Percentiles rank a stretch among this genome's conserved stretches.
These are phyloP conservation scores for Ferdinandea cuprea DNA, from an alignment of 2,888 invertebrate genomes.

Conservation along the genomic window DNA sequence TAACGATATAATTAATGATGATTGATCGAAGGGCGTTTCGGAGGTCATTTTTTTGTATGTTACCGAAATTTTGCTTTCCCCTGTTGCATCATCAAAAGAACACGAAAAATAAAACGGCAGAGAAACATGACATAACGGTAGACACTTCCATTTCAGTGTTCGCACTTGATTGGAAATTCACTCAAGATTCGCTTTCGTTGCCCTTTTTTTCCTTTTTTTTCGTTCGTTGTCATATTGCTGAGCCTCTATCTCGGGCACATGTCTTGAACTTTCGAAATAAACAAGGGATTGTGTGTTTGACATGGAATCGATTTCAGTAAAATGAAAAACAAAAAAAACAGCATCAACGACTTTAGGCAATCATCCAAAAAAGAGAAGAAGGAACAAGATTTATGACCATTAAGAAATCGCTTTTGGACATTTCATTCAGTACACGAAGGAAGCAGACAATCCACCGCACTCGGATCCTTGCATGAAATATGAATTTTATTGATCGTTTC, in stretches of 20 bases:
- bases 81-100: slow-evolving; percentile 47
- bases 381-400: slow-evolving; percentile 58
- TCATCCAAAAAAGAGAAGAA: slow-evolving; percentile 26
- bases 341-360: slow-evolving; percentile 22
- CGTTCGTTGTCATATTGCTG: slow-evolving; percentile 33
- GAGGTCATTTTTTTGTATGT: slow-evolving; percentile 55
- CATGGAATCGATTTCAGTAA: slow-evolving; percentile 48
- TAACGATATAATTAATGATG: slow-evolving; percentile 71
- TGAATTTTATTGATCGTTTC: slow-evolving; percentile 66
- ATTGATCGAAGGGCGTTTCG: slow-evolving; percentile 65
- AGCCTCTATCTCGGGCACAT: slow-evolving; percentile 45
- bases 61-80: slow-evolving; percentile 31
- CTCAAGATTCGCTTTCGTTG: slow-evolving; percentile 47
- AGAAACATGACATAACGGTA: slow-evolving; percentile 33
- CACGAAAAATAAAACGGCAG: background rate
- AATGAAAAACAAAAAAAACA: slow-evolving; percentile 8
- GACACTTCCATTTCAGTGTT: slow-evolving; percentile 26
- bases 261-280: slow-evolving; percentile 38
- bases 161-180: slow-evolving; percentile 22
- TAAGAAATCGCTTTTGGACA: slow-evolving; percentile 62
- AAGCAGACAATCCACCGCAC: slow-evolving; percentile 20
- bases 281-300: slow-evolving; percentile 60
- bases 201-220: slow-evolving; percentile 9
- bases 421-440: slow-evolving; percentile 62
- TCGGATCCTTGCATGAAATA: slow-evolving; percentile 55